Percentiles rank a stretch among this genome's conserved stretches.
phyloP scores from a whole-genome alignment of 2,797 vertebrate species.

The Aerospiza tachiro region DNA sequence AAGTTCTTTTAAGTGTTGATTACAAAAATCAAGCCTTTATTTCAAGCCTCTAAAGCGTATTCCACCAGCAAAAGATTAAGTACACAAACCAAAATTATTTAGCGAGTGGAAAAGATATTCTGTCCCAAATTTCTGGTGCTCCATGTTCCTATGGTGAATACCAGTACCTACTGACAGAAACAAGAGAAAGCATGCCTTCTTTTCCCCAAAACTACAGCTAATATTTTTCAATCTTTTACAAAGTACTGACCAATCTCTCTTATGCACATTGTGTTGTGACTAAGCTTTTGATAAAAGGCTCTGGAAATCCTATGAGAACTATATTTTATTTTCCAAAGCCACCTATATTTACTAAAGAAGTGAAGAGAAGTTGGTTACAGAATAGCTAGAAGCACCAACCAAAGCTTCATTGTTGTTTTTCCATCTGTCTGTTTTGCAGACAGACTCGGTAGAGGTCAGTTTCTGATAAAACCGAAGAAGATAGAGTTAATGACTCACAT shows the following conservation, averaged over 20 bases:
- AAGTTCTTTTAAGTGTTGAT: neutral
- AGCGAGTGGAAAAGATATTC: neutral
- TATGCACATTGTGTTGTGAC: neutral
- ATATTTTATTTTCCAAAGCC: neutral
- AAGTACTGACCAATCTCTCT: neutral
- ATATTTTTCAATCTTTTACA: neutral
- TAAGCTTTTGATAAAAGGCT: neutral
- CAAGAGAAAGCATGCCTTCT: neutral
- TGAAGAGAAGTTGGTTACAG: neutral
- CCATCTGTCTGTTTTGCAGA: neutral
- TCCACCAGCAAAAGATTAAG: neutral
- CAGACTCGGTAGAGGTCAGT: neutral
- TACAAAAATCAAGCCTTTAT: neutral
- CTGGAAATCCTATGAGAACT: neutral
- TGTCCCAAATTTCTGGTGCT: neutral
- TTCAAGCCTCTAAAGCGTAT: neutral
- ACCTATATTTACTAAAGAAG: neutral
- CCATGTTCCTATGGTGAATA: neutral
- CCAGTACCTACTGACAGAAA: neutral
- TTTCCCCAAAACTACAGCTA: neutral
- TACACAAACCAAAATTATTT: neutral
- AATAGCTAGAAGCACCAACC: neutral
- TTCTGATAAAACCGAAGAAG: neutral
- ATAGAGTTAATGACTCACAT: constrained; percentile 40
- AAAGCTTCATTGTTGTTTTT: neutral